Evolutionary conservation across 2,888 invertebrate species (phyloP).

Genomic region (Drosophila meridiana): DNA sequence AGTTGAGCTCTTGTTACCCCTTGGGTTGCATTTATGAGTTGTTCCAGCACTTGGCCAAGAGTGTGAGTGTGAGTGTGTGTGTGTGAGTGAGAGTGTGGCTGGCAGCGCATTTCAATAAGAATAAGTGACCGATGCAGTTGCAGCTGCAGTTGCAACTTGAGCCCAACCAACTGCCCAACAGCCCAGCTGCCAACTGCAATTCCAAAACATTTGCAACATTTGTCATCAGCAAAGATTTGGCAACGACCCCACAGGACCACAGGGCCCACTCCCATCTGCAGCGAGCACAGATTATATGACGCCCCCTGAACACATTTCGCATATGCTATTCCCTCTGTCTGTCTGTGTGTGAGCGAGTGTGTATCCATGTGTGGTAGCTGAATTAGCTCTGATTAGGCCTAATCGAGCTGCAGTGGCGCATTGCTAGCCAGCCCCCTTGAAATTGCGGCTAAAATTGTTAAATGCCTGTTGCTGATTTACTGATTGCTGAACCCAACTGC

Average conservation of each 20-base stretch:
- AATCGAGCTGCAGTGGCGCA: slow-evolving; percentile 56
- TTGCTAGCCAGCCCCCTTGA: slow-evolving; percentile 2
- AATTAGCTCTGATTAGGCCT: slow-evolving; percentile 69
- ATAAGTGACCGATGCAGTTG: slow-evolving; percentile 42
- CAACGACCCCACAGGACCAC: not conserved
- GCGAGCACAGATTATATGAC: slow-evolving; percentile 61
- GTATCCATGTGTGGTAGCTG: slow-evolving; percentile 25
- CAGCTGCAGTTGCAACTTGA: slow-evolving; percentile 22
- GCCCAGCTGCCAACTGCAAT: slow-evolving; percentile 24
- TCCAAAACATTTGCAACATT: slow-evolving; percentile 57
- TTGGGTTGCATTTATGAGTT: slow-evolving; percentile 58
- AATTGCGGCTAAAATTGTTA: slow-evolving; percentile 31
- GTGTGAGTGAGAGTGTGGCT: slow-evolving; percentile 3
- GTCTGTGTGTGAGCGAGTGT: slow-evolving; percentile 14
- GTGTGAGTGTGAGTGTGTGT: not conserved
- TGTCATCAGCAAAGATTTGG: slow-evolving; percentile 64
- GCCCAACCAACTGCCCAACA: slow-evolving; percentile 2
- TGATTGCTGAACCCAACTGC: slow-evolving; percentile 22
- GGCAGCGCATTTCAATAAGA: slow-evolving; percentile 53
- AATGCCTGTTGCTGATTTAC: slow-evolving; percentile 46
- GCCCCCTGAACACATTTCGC: slow-evolving; percentile 24
- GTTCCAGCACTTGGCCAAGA: slow-evolving; percentile 22
- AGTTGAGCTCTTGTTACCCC: slow-evolving; percentile 20
- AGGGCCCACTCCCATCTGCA: not conserved
- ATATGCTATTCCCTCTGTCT: slow-evolving; percentile 58